Evolutionary conservation across 2,797 vertebrate genomes (phyloP), one percentile per base, ranked within the genome.

Genomic region (Sus cebifrons): DNA sequence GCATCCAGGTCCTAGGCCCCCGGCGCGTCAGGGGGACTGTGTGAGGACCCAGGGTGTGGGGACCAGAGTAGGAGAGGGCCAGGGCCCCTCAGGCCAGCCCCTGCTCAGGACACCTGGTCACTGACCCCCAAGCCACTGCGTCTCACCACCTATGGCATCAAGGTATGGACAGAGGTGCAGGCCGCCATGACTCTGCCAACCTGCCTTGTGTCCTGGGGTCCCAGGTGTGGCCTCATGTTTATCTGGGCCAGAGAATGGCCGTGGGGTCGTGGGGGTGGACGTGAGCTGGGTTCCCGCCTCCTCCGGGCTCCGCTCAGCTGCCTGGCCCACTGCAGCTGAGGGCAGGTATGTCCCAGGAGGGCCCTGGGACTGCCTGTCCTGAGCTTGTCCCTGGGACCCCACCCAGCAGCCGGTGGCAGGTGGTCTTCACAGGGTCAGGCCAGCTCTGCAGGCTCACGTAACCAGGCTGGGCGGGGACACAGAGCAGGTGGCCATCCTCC

Each of bases 131-230:
- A 56, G 56, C n/a, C 14, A 12, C 44, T 54, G 90, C 14, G 1
- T 49, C 9, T 36, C 6, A 0, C 73, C 21, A 40, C 70, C 11
- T 3, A 0, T 1, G 3, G 44, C 44, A 10, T 49, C 44, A 49
- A 49, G 44, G 6, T 49, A 49, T 49, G 44, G 8, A 40, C 1
- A 1, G 9, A n/a, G 15, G 13, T 52, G 20, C 25, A 12, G 15
- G 20, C 44, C 44, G 9, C 44, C 44, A 2, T 49, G 44, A 49
- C 44, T 1, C 44, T 49, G 44, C 9, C 6, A 7, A 13, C 44
- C 17, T 56, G n/a, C 62, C 12, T 1, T 49, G 67, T 49, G 14
- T 23, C 74, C 5, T 6, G 32, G 23, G 14, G 9, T 60, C 58
- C 78, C 15, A 0, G 32, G 8, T 62, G 23, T 79, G 77, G n/a